Conservation (phyloP, 2,888 invertebrate genomes). For the Malthinus flaveolus region DNA sequence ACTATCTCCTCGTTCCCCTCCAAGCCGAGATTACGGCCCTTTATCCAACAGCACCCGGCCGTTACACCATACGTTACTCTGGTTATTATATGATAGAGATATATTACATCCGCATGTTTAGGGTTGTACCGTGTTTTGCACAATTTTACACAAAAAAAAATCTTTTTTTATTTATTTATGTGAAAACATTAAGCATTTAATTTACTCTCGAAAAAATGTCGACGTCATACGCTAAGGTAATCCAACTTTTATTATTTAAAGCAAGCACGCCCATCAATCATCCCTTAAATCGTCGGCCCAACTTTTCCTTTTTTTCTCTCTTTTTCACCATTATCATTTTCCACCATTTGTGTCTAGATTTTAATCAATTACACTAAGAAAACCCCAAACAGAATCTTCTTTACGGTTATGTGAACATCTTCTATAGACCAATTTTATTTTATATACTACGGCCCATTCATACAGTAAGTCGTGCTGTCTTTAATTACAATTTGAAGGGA, state of each 20-base stretch:
- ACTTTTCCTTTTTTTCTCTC: slow-evolving; percentile 8
- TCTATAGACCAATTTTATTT: slow-evolving; percentile 4
- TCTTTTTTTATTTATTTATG: slow-evolving; percentile 13
- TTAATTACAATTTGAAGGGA: slow-evolving; percentile 5
- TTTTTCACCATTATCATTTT: slow-evolving; percentile 18
- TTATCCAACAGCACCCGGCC: slow-evolving; percentile 43
- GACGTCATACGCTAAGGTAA: too few relatives aligned
- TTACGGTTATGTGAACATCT: neutral
- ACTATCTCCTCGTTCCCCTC: slow-evolving; percentile 35
- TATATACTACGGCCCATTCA: slow-evolving; percentile 6
- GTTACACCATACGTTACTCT: slow-evolving; percentile 47
- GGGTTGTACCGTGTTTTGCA: slow-evolving; percentile 43
- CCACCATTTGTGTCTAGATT: slow-evolving; percentile 22
- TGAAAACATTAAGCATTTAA: slow-evolving; percentile 14
- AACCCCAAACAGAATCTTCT: neutral
- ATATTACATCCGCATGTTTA: slow-evolving; percentile 48
- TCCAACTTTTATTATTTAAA: slow-evolving; percentile 15
- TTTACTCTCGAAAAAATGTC: slow-evolving; percentile 10
- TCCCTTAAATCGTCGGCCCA: slow-evolving; percentile 14
- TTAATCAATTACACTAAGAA: slow-evolving; percentile 13
- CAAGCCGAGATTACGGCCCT: slow-evolving; percentile 44
- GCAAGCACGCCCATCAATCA: slow-evolving; percentile 22
- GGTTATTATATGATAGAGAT: slow-evolving; percentile 52
- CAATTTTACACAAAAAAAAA: slow-evolving; percentile 43
- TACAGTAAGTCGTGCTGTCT: slow-evolving; percentile 6